Evolutionary conservation across 2,888 invertebrate genomes (phyloP).

Genomic region (Philonicus albiceps): DNA sequence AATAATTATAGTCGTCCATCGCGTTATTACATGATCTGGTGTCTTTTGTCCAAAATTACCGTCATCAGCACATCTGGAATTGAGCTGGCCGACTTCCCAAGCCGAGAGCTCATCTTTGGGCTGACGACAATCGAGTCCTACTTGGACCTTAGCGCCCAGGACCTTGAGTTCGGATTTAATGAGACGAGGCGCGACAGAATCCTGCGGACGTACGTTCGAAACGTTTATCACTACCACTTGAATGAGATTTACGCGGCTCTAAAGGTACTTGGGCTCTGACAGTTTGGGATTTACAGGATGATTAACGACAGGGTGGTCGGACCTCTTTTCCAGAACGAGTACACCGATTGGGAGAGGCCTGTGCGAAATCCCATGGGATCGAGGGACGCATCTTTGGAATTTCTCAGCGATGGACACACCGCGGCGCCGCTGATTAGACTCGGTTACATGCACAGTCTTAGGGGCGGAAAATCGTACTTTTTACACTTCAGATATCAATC

Average conservation of each 20-base stretch:
- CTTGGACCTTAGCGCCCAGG: slow-evolving; percentile 81
- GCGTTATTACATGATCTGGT: not conserved
- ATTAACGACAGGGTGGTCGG: not conserved
- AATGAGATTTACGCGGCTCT: slow-evolving; percentile 95
- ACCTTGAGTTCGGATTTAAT: slow-evolving; percentile 90
- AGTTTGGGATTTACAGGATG: not conserved
- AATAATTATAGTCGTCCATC: not conserved
- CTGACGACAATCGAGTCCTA: slow-evolving; percentile 85
- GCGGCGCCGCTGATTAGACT: slow-evolving; percentile 84
- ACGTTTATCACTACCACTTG: slow-evolving; percentile 93
- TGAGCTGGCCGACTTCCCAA: slow-evolving; percentile 83
- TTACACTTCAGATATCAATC: slow-evolving; percentile 89
- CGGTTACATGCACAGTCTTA: slow-evolving; percentile 80
- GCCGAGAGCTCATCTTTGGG: slow-evolving; percentile 84
- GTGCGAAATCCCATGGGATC: slow-evolving; percentile 86
- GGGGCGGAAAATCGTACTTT: slow-evolving; percentile 84
- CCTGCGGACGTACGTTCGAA: slow-evolving; percentile 89
- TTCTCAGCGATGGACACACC: slow-evolving; percentile 91
- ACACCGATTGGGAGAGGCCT: slow-evolving; percentile 94
- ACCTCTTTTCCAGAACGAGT: slow-evolving; percentile 76
- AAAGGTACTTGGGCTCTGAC: slow-evolving; percentile 58
- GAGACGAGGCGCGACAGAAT: slow-evolving; percentile 86
- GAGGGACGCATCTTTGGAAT: slow-evolving; percentile 83
- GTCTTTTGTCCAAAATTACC: slow-evolving; percentile 7
- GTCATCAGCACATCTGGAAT: slow-evolving; percentile 70